Evolutionary conservation across 2,888 invertebrate genomes (phyloP).

Genomic region (Philaethria dido): DNA sequence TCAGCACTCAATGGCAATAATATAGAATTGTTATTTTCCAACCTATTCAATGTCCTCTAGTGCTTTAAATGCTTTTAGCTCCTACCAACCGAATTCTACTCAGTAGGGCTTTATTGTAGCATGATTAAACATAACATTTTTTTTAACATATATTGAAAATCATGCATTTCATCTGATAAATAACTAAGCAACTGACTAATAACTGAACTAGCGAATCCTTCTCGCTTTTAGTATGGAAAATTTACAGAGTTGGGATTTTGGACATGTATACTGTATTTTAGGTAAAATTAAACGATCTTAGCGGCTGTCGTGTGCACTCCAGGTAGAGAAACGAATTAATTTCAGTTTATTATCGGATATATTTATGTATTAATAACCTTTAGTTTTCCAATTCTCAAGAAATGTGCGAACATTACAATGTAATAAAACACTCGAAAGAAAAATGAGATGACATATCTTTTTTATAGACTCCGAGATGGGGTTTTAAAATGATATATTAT

Average conservation of each 20-base stretch:
- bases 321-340: neutral
- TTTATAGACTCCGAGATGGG: neutral
- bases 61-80: conserved; percentile 6
- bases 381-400: neutral
- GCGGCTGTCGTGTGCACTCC: conserved; percentile 10
- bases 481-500: conserved; percentile 7
- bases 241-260: conserved; percentile 31
- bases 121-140: neutral
- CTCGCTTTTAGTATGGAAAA: conserved; percentile 8
- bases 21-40: neutral
- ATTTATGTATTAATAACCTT: neutral
- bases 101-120: neutral
- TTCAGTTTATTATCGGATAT: neutral
- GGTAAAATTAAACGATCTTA: conserved; percentile 16
- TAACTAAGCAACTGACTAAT: neutral
- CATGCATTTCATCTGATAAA: neutral
- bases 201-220: conserved; percentile 19
- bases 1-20: neutral
- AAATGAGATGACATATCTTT: conserved; percentile 4
- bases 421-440: neutral
- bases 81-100: neutral
- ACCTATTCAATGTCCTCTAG: neutral
- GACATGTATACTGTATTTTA: conserved; percentile 32
- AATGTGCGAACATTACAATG: neutral
- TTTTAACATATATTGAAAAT: neutral